Conservation (phyloP, 1,140 invertebrate genomes). For the Bombus sibiricus region DNA sequence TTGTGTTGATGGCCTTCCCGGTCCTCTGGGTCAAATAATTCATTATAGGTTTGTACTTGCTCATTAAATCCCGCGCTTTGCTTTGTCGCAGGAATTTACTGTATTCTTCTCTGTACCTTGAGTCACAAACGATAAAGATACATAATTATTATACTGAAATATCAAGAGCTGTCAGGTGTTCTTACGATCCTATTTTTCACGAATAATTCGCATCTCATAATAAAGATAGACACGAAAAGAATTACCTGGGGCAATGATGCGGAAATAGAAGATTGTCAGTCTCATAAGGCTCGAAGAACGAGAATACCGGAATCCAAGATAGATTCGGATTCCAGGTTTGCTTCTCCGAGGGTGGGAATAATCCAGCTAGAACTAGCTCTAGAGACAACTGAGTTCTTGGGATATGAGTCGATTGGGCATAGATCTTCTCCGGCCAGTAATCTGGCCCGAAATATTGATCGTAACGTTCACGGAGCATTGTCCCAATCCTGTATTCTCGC, state of each 20-base stretch:
- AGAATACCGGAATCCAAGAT: slow-evolving; percentile 85
- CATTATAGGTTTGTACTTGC: slow-evolving; percentile 73
- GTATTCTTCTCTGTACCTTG: slow-evolving; percentile 71
- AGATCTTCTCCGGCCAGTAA: slow-evolving; percentile 84
- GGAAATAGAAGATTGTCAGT: slow-evolving; percentile 75
- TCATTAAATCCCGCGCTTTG: slow-evolving; percentile 61
- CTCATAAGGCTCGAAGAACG: slow-evolving; percentile 60
- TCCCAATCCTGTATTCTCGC: slow-evolving; percentile 84
- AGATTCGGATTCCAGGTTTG: slow-evolving; percentile 86
- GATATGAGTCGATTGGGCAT: slow-evolving; percentile 82
- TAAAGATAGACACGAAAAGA: slow-evolving; percentile 35
- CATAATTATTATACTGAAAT: background rate
- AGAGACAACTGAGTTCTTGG: slow-evolving; percentile 89
- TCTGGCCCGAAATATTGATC: slow-evolving; percentile 82
- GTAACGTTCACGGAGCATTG: slow-evolving; percentile 84
- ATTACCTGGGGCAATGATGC: slow-evolving; percentile 74
- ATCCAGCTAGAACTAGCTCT: slow-evolving; percentile 87
- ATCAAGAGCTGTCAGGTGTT: background rate
- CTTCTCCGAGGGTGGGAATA: slow-evolving; percentile 84
- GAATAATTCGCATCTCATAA: background rate
- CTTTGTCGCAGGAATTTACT: slow-evolving; percentile 58
- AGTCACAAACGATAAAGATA: slow-evolving; percentile 11
- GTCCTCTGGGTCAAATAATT: slow-evolving; percentile 73
- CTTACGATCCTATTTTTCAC: background rate
- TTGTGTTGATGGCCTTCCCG: slow-evolving; percentile 72